Conservation (phyloP, 1,140 invertebrate species). For the Ceratosolen solmsi region DNA sequence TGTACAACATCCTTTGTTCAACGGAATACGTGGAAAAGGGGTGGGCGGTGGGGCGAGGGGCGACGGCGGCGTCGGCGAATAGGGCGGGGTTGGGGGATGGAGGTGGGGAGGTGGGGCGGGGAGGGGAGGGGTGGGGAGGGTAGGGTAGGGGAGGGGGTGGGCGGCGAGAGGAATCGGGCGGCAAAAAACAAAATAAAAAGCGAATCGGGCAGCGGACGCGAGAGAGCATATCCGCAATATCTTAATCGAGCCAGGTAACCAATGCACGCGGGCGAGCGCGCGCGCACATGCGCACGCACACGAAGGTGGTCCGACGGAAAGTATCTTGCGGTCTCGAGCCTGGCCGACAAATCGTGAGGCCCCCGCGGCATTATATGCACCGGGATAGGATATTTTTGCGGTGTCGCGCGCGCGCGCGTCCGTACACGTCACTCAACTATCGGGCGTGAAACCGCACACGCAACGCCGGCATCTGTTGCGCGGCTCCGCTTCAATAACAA, state of each 20-base stretch:
- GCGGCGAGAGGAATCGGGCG: neutral
- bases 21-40: too few species aligned
- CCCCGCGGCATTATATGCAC: neutral
- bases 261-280: too few species aligned
- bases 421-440: constrained; percentile 53
- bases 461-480: constrained; percentile 30
- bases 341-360: constrained; percentile 45
- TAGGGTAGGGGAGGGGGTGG: too few species aligned
- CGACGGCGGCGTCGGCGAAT: too few species aligned
- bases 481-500: constrained; percentile 11
- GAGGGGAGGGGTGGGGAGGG: too few species aligned
- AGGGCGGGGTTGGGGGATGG: neutral
- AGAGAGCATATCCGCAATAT: constrained; percentile 21
- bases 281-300: neutral
- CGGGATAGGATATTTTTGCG: constrained; percentile 54
- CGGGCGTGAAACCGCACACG: constrained; percentile 54
- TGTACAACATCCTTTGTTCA: constrained; percentile 26
- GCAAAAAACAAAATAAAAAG: constrained; percentile 13
- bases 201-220: neutral
- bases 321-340: constrained; percentile 46
- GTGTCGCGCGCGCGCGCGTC: constrained; percentile 51
- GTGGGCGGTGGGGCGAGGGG: too few species aligned
- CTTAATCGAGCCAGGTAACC: neutral
- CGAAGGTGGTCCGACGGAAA: constrained; percentile 39
- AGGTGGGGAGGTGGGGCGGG: too few species aligned